Evolutionary conservation across 2,113 vertebrate species (phyloP).

Genomic region (Trochalopteron elliotii): DNA sequence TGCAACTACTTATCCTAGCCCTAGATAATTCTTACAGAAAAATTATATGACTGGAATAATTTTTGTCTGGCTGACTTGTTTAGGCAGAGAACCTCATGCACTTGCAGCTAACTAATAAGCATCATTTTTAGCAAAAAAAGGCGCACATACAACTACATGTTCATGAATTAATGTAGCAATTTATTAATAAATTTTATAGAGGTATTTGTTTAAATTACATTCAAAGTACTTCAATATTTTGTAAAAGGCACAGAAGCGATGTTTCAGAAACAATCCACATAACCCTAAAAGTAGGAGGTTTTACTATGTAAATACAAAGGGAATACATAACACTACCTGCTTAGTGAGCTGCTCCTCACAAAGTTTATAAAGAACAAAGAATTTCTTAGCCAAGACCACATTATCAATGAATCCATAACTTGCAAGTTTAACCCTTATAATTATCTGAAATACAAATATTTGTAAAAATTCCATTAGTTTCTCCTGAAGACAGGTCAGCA

Average conservation of each 20-base stretch:
- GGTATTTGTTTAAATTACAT: background rate
- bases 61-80: background rate
- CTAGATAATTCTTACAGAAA: background rate
- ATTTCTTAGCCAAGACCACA: constrained; percentile 83
- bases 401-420: constrained; percentile 89
- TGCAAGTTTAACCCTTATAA: constrained; percentile 90
- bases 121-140: background rate
- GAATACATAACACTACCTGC: constrained; percentile 73
- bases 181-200: background rate
- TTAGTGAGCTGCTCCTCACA: constrained; percentile 91
- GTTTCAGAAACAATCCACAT: background rate
- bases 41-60: background rate
- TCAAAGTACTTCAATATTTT: background rate
- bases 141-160: background rate
- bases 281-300: background rate
- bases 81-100: background rate
- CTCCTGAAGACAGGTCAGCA: background rate
- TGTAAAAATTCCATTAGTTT: background rate
- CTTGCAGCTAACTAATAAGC: background rate
- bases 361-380: constrained; percentile 88
- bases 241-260: background rate
- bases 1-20: background rate
- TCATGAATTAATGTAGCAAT: background rate
- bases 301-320: background rate
- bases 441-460: constrained; percentile 77